These are phyloP conservation scores for Aurelia sp. DNA, from an alignment of 30 jellyfish, hydroid and myxozoan species.

Conservation along the genomic window DNA sequence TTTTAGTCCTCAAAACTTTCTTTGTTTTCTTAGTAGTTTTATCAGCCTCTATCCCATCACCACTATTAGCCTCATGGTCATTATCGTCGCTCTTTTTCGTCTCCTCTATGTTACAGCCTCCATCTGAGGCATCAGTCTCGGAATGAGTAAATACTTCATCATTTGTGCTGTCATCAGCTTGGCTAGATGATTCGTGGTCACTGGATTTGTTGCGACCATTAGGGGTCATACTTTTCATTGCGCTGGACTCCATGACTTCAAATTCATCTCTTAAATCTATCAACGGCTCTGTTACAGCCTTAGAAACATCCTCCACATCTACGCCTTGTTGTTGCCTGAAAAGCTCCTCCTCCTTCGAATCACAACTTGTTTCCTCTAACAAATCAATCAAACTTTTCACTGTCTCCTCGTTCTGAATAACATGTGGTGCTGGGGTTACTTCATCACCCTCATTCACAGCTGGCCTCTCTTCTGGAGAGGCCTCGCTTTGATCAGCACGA, in stretches of 20 bases:
- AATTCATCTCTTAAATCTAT: no score
- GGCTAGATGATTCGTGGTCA: background rate
- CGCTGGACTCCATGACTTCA: no score
- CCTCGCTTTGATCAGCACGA: constrained; percentile 18
- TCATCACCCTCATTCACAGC: constrained; percentile 3
- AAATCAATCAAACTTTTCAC: constrained; percentile 39
- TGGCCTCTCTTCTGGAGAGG: background rate
- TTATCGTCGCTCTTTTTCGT: background rate
- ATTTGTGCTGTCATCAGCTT: background rate
- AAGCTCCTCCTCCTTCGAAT: constrained; percentile 50
- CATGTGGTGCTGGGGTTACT: background rate
- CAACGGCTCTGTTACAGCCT: no score
- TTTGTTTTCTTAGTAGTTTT: constrained; percentile 14
- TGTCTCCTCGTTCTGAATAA: background rate
- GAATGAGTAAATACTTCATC: background rate
- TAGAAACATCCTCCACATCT: no score
- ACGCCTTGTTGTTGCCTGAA: background rate
- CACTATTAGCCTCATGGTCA: background rate
- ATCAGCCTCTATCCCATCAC: background rate
- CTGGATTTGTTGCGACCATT: background rate
- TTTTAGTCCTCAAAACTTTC: constrained; percentile 52
- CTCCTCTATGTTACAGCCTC: background rate
- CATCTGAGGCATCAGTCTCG: constrained; percentile 24
- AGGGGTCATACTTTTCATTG: background rate
- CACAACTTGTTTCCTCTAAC: constrained; percentile 69